Evolutionary conservation across 2,888 invertebrate genomes (phyloP), one percentile per base, ranked within the genome.

Genomic region (Troides oblongomaculatus): DNA sequence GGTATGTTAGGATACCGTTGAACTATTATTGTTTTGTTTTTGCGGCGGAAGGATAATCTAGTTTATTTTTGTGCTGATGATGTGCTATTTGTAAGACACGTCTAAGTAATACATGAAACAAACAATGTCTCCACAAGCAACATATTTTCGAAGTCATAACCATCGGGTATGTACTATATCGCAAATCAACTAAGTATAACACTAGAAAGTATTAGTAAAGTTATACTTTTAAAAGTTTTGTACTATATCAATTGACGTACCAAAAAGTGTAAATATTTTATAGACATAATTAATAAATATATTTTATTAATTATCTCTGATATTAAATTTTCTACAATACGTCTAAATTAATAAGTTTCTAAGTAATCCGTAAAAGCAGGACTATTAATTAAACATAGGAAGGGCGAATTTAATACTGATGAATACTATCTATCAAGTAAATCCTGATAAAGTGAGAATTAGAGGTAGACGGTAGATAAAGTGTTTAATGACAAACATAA

Each of bases 11-110:
- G 64, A 57, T 61, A 53, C 39, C 53, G 69, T 65, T 61, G 62
- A 65, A 62, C 46, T 69, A 64, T 61, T 64, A 61, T 43, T 68
- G 68, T 63, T 68, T 68, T 68, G 64, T 69, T 69, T 61, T 69
- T 64, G 64, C 23, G 21, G 43, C 64, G 68, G 64, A 68, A 60
- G 68, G 69, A n/a, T 61, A 67, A 64, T 69, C 56, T 69, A 43
- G 59, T 68, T 64, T 69, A 68, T 64, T 69, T 62, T 64, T 56
- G 64, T 57, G 60, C 53, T 61, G 64, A 69, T 69, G 68, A 68
- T 60, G 59, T n/a, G 18, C 53, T 25, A 64, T 68, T 64, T 68
- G 46, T 68, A 50, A 64, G 23, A 68, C 36, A 60, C 36, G 36
- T 62, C 62, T 46, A 43, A 12, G 36, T 62, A 58, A 46, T 59